Conservation (phyloP, 2,113 vertebrate species). For the Strigops habroptila region DNA sequence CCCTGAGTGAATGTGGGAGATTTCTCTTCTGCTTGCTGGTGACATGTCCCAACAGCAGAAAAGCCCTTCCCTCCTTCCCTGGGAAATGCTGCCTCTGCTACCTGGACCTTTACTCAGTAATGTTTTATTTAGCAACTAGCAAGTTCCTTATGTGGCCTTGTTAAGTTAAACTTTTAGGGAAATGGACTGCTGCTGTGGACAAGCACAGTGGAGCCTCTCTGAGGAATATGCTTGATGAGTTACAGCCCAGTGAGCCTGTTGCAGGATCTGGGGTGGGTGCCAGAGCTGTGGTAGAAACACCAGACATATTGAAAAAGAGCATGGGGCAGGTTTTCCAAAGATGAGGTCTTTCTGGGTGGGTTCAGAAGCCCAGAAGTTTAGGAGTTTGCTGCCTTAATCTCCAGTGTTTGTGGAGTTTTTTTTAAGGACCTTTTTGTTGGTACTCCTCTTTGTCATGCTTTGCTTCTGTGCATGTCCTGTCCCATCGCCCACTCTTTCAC, state of each 20-base stretch:
- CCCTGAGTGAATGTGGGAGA: rapidly evolving
- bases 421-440: neutral
- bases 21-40: neutral
- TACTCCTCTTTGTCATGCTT: neutral
- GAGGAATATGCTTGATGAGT: neutral
- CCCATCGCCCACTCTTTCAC: neutral
- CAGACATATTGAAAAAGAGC: neutral
- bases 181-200: neutral
- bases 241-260: neutral
- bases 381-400: neutral
- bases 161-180: neutral
- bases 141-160: neutral
- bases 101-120: neutral
- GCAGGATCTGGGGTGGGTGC: neutral
- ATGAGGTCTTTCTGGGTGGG: neutral
- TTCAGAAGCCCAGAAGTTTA: neutral
- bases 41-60: neutral
- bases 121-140: neutral
- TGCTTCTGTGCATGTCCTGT: neutral
- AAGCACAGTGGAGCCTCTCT: neutral
- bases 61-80: neutral
- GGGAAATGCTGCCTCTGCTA: neutral
- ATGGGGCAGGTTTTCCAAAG: rapidly evolving
- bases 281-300: neutral
- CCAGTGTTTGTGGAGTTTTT: neutral